Evolutionary conservation across 2,888 invertebrate genomes (phyloP).

Genomic region (Nineta flava): DNA sequence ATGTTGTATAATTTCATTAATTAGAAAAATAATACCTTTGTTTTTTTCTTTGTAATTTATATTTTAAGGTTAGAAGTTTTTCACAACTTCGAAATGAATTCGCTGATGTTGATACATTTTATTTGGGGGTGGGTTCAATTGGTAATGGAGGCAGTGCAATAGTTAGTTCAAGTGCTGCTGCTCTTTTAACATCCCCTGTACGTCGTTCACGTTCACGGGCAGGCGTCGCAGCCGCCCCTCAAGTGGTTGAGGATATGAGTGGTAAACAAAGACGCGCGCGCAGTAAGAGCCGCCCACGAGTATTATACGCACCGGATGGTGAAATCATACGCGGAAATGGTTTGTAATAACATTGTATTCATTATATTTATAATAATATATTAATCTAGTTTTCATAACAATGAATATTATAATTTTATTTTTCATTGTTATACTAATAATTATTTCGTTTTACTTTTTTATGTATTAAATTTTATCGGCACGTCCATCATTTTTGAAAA

Average conservation of each 20-base stretch:
- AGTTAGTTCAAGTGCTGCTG: conserved; percentile 23
- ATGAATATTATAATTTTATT: no score
- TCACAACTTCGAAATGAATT: conserved; percentile 87
- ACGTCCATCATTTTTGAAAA: no score
- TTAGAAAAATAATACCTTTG: no score
- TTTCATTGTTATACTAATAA: no score
- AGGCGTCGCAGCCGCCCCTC: conserved; percentile 27
- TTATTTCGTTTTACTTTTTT: no score
- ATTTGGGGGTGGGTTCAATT: conserved; percentile 44
- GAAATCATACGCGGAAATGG: conserved; percentile 67
- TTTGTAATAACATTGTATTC: conserved; percentile 15
- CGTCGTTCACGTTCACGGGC: conserved; percentile 49
- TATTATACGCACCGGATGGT: conserved; percentile 66
- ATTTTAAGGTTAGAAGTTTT: conserved; percentile 68
- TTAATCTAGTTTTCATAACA: conserved; percentile 2
- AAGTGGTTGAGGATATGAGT: conserved; percentile 33
- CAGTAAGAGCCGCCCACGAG: conserved; percentile 74
- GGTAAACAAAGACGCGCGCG: conserved; percentile 46
- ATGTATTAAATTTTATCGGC: no score
- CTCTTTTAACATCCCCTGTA: conserved; percentile 39
- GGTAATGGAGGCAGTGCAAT: conserved; percentile 27
- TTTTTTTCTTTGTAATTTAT: neutral
- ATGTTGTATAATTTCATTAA: no score
- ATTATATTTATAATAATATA: neutral
- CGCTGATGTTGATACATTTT: conserved; percentile 82